phyloP scores from a whole-genome alignment of 2,113 vertebrate genomes.

The Triplophysa rosa region DNA sequence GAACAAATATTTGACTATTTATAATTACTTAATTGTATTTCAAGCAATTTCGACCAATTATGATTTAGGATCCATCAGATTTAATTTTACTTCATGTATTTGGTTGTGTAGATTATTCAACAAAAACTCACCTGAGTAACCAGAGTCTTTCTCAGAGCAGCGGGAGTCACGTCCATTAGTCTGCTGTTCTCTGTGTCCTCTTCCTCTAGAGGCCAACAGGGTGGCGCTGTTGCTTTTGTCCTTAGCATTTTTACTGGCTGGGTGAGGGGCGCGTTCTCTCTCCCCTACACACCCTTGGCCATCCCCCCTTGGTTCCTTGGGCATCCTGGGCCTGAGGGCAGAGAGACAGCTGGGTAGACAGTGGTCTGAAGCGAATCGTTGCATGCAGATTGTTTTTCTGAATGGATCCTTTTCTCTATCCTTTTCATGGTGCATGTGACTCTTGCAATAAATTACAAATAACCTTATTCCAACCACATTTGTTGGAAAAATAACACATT shows the following conservation, averaged over 20 bases:
- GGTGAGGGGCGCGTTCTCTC: conserved; percentile 6
- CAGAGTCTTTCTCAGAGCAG: conserved; percentile 75
- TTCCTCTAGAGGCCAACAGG: conserved; percentile 54
- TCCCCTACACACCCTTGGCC: conserved; percentile 56
- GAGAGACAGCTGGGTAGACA: conserved; percentile 40
- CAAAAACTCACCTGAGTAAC: conserved; percentile 69
- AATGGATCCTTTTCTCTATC: not conserved
- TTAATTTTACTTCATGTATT: not conserved
- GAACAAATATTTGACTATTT: too few relatives aligned
- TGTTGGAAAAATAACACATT: too few relatives aligned
- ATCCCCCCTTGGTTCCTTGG: conserved; percentile 60
- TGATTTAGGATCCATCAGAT: too few relatives aligned
- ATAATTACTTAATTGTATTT: too few relatives aligned
- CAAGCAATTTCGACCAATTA: too few relatives aligned
- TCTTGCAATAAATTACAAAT: too few relatives aligned
- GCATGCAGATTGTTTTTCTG: not conserved
- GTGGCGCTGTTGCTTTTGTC: conserved; percentile 67
- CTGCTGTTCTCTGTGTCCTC: conserved; percentile 27
- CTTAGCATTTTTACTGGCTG: conserved; percentile 66
- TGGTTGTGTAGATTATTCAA: not conserved
- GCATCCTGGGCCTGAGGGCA: conserved; percentile 63
- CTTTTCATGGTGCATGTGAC: too few relatives aligned
- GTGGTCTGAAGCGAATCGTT: not conserved
- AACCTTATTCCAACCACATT: too few relatives aligned
- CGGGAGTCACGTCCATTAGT: conserved; percentile 52